Evolutionary conservation across 1,140 invertebrate species (phyloP), one percentile per base, ranked within the genome.

Genomic region (Neotoxoptera formosana): DNA sequence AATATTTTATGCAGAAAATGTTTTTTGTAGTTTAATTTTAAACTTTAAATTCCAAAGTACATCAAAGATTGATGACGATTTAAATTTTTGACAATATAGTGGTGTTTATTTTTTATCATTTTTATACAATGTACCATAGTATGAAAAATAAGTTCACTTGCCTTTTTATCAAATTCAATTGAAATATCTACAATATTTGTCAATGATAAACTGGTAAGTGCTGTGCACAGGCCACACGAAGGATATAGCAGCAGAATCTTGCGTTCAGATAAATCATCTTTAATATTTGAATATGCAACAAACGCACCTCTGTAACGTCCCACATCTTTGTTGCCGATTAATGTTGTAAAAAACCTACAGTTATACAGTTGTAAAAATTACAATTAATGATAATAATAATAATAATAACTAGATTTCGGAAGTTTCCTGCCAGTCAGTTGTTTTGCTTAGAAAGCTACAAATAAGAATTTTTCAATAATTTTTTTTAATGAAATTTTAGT

Each of bases 161-260:
- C 91, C 81, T 93, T 93, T 86, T 93, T 84, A 84, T 93, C 91
- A 93, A 93, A 93, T 2, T 93, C 91, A 17, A 93, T 84, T 14
- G 76, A 93, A 86, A 93, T 11, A 83, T 93, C 91, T 36, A 93
- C 17, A 53, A 60, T 41, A 84, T 56, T 83, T n/a, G n/a, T 41
- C 11, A 51, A 8, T n/a, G 45, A 93, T 3, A 93, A 45, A 93
- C 91, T 93, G 2, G 81, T 93, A 7, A 93, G 48, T n/a, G 41
- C 20, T n/a, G 91, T 25, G 30, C 91, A 93, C 0, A 93, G 23
- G 8, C 91, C 81, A 34, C 47, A 51, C 11, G 91, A 86, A 21
- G 91, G 91, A 1, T 36, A 47, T 4, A 93, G 41, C 2, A 93
- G 14, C 11, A 93, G 34, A 21, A 86, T 86, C n/a, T 93, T 86